phyloP scores from a whole-genome alignment of 2,888 invertebrate species.

The Drosophila neutralis region DNA sequence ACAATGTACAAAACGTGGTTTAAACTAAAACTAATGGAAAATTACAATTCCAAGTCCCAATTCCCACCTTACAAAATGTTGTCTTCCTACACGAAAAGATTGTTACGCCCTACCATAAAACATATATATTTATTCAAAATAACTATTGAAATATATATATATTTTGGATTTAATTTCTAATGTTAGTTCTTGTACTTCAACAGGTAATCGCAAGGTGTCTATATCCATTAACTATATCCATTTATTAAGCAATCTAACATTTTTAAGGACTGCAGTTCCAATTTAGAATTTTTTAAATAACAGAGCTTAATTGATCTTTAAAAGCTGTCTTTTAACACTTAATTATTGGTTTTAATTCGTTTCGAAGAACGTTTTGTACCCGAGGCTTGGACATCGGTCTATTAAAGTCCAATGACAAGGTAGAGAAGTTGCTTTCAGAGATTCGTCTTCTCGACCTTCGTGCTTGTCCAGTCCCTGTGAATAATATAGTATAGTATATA shows the following conservation, averaged over 20 bases:
- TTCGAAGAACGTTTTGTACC: not conserved
- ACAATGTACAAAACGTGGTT: not conserved
- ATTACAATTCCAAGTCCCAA: accelerated
- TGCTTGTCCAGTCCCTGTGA: not conserved
- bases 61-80: accelerated
- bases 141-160: not conserved
- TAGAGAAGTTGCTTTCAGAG: accelerated
- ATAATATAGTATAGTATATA: not conserved
- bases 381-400: not conserved
- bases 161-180: not conserved
- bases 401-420: not conserved
- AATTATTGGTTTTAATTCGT: not conserved
- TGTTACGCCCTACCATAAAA: not conserved
- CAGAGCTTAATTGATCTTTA: not conserved
- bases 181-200: too few relatives aligned
- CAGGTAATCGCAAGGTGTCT: not conserved
- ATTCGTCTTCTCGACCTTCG: not conserved
- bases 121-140: not conserved
- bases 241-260: not conserved
- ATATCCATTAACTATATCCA: not conserved
- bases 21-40: not conserved
- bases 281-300: not conserved
- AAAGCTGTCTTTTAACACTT: accelerated
- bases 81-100: accelerated
- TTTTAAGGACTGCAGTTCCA: not conserved